phyloP scores from a whole-genome alignment of 92 coral and sea anemone species.

The Plumapathes pennacea region DNA sequence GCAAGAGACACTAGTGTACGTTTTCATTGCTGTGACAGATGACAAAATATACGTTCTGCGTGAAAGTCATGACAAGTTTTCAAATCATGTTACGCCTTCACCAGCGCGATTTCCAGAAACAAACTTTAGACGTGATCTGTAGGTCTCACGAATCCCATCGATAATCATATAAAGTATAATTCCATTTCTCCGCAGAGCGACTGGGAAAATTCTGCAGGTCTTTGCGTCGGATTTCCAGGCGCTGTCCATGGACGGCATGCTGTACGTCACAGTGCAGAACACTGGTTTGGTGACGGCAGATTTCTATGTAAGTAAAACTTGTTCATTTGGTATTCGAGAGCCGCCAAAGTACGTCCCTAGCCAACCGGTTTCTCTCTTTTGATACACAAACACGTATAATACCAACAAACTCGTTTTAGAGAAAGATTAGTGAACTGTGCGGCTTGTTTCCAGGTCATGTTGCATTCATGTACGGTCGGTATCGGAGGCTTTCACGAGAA shows the following conservation, averaged over 20 bases:
- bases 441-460: conserved; percentile 61
- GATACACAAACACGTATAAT: not conserved
- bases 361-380: not conserved
- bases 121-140: no score
- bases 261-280: conserved; percentile 82
- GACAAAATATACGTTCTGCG: no score
- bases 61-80: no score
- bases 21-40: no score
- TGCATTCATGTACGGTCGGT: conserved; percentile 83
- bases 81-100: no score
- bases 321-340: not conserved
- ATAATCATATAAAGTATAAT: no score
- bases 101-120: no score
- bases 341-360: not conserved
- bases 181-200: conserved; percentile 57
- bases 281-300: conserved; percentile 96
- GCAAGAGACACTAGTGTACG: no score
- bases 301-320: conserved; percentile 64
- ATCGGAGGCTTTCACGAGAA: conserved; percentile 68
- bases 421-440: not conserved
- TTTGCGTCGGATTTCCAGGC: conserved; percentile 93
- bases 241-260: conserved; percentile 80
- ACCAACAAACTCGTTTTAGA: not conserved
- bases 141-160: no score
- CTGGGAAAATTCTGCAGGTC: conserved; percentile 84